Conservation (phyloP, 2,797 vertebrate species). For the Tragopan temminckii region DNA sequence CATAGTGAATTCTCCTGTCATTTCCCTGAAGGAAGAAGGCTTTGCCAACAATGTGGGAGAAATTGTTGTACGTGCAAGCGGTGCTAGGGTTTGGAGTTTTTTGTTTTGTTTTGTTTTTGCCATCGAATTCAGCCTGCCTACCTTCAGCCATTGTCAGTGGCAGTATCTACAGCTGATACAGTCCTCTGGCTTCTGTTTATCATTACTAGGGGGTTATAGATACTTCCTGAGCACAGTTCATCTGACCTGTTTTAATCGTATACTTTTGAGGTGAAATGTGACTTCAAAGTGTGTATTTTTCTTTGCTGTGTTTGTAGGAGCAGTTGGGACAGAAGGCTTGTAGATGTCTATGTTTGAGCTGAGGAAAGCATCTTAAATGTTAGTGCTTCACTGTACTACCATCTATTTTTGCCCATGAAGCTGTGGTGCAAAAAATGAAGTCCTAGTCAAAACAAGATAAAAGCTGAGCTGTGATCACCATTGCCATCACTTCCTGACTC, state of each 20-base stretch:
- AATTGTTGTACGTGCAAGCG: not conserved
- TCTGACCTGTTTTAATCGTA: not conserved
- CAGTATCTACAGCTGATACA: not conserved
- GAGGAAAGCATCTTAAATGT: not conserved
- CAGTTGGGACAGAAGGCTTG: not conserved
- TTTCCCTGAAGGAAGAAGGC: not conserved
- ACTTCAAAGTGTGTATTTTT: not conserved
- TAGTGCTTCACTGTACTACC: not conserved
- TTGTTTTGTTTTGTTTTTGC: not conserved
- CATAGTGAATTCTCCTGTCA: rapidly evolving
- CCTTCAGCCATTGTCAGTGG: not conserved
- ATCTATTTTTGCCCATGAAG: not conserved
- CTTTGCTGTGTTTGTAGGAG: not conserved
- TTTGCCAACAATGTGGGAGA: not conserved
- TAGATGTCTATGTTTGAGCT: not conserved
- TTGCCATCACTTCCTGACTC: not conserved
- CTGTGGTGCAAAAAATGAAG: not conserved
- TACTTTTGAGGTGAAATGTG: not conserved
- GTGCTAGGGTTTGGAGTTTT: not conserved
- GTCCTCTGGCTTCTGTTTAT: not conserved
- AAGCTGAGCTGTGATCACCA: not conserved
- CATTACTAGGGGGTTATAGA: not conserved
- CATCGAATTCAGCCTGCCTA: not conserved
- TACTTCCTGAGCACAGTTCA: not conserved
- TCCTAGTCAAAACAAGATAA: not conserved